Conservation (phyloP, 2,113 vertebrate species). For the Misgurnus anguillicaudatus region DNA sequence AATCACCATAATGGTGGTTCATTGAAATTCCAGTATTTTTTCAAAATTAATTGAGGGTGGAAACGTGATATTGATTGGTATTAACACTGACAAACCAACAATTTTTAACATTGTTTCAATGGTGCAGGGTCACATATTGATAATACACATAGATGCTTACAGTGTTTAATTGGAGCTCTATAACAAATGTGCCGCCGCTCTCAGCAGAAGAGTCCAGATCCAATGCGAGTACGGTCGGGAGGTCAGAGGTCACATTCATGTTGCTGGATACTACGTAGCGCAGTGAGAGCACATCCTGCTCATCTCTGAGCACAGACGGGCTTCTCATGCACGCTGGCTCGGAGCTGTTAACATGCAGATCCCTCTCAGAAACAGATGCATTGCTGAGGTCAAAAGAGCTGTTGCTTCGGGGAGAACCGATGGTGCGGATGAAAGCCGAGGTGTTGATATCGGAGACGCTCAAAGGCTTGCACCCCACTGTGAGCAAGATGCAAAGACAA, state of each 20-base stretch:
- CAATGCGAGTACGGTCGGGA: slow-evolving; percentile 80
- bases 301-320: slow-evolving; percentile 81
- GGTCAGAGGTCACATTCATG: slow-evolving; percentile 65
- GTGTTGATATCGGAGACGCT: slow-evolving; percentile 56
- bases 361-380: background rate
- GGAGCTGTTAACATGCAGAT: slow-evolving; percentile 54
- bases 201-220: slow-evolving; percentile 76
- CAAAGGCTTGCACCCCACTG: slow-evolving; percentile 73
- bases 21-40: too few relatives aligned
- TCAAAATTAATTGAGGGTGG: too few relatives aligned
- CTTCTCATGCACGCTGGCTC: slow-evolving; percentile 75
- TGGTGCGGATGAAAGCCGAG: slow-evolving; percentile 55
- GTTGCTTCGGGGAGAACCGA: slow-evolving; percentile 46
- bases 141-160: slow-evolving; percentile 63
- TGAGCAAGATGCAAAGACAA: slow-evolving; percentile 28
- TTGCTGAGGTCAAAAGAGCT: slow-evolving; percentile 9
- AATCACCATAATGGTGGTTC: too few relatives aligned
- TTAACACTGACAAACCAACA: too few relatives aligned
- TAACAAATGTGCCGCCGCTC: slow-evolving; percentile 84
- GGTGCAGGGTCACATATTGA: background rate
- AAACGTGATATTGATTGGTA: too few relatives aligned
- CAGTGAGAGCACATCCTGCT: slow-evolving; percentile 84
- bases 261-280: slow-evolving; percentile 77
- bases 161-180: slow-evolving; percentile 82
- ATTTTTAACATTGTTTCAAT: too few relatives aligned